Evolutionary conservation across 2,113 vertebrate genomes (phyloP), one percentile per base, ranked within the genome.

Genomic region (Tragelaphus buxtoni): DNA sequence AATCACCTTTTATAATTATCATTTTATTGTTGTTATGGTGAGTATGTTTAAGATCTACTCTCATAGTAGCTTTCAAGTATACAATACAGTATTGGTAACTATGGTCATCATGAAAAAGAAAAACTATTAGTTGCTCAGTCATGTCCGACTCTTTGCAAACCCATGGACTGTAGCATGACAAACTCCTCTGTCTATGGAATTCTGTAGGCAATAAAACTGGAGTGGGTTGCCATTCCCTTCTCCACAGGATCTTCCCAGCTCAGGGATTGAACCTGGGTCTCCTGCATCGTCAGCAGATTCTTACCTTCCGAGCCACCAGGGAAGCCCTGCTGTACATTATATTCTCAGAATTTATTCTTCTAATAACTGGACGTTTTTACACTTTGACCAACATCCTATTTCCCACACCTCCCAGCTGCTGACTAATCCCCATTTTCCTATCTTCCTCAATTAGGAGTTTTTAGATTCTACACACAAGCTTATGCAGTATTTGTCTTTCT

Each of bases 121-220:
- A 5, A 69, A 22, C 9, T 17, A n/a, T n/a, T n/a, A 63, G 32
- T 11, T 35, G 9, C 63, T 69, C 17, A 69, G 9, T 69, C n/a
- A 22, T 35, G 17, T 22, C n/a, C 0, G 9, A 69, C n/a, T 69
- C 63, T n/a, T n/a, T 69, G n/a, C 0, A 0, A 69, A 2, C n/a
- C 17, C 63, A 35, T 20, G 63, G 63, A 20, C n/a, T 35, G 9
- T 10, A 35, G n/a, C n/a, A 69, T 35, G 63, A 35, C 17, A 35
- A 35, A 6, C n/a, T 39, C n/a, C 9, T 39, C 65, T 39, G 4
- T 35, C n/a, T 69, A 9, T 69, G n/a, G n/a, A 69, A 35, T 69
- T 39, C n/a, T 35, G 18, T n/a, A 69, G 65, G 65, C 65, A 69
- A 39, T 18, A 69, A 69, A 20, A 35, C 65, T 22, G 18, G 65